Base-by-base conservation (phyloP, 2,797 vertebrate genomes). In the Silurus lanzhouensis region DNA sequence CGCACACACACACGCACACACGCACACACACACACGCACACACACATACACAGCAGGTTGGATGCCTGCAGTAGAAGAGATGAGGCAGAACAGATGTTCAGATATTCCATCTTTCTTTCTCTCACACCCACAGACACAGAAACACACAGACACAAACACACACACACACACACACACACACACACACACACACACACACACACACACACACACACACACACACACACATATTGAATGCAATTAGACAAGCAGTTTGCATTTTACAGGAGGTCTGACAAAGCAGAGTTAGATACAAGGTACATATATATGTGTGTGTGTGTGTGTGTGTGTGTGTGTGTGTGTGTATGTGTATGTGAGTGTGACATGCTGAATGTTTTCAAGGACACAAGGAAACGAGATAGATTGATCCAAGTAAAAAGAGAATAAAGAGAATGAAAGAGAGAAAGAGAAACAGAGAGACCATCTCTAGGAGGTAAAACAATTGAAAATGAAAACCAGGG, bases 161-260 rank as follows among this genome's bases (percentile, higher is more conserved):
- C 3, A 38, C 3, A 38, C 38, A 38, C 38, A 4, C 3, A 38
- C 14, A 27, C 22, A 38, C 3, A 38, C 3, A 38, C 38, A 38
- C 38, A 38, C 3, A 38, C 14, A 57, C 22, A 14, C n/a, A 75
- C 38, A 19, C 66, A 44, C 38, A 71, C 68, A 68, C 68, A 71
- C 70, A 72, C 70, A 74, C 71, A 57, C 72, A 75, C 72, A 55
- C 72, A 75, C 72, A 75, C n/a, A 27, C 14, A 75, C 14, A 75
- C 72, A 75, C 14, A 57, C 22, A 14, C n/a, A 75, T 15, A 25
- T 22, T 48, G 13, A 48, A 72, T 46, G 2, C 19, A 48, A 22
- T 5, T 22, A 46, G 22, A 5, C 22, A 46, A 12, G 10, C 70
- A 48, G 44, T n/a, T 74, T 52, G 46, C 71, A 71, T 46, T 71